These are phyloP conservation scores for Myocastor coypus DNA, from an alignment of 2,113 vertebrate genomes.

Conservation along the genomic window DNA sequence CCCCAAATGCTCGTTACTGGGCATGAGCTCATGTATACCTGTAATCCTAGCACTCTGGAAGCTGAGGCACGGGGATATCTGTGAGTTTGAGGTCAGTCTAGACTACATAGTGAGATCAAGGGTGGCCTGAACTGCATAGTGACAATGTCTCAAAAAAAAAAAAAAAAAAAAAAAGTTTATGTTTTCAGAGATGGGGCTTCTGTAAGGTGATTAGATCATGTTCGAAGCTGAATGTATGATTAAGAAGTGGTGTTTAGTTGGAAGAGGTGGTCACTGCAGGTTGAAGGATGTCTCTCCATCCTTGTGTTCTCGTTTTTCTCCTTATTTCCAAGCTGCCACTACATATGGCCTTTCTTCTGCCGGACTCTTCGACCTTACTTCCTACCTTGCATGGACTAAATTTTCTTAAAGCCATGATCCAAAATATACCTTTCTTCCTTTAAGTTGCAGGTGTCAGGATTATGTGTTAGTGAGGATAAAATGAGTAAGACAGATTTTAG, in stretches of 20 bases:
- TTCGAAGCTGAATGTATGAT: background rate
- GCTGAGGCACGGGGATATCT: background rate
- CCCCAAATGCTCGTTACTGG: background rate
- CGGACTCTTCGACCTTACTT: background rate
- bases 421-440: background rate
- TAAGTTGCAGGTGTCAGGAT: background rate
- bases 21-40: background rate
- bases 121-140: background rate
- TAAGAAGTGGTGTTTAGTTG: background rate
- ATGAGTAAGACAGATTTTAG: background rate
- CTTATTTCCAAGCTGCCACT: background rate
- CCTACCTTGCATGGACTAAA: background rate
- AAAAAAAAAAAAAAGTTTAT: background rate
- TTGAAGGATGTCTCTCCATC: background rate
- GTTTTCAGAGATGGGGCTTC: background rate
- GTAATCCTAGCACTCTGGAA: background rate
- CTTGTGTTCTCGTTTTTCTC: background rate
- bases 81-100: background rate
- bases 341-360: background rate
- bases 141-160: background rate
- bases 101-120: background rate
- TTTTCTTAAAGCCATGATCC: background rate
- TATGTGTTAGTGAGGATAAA: background rate
- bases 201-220: background rate
- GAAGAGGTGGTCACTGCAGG: background rate